Evolutionary conservation across 2,113 vertebrate genomes (phyloP).

Genomic region (Hylia prasina): DNA sequence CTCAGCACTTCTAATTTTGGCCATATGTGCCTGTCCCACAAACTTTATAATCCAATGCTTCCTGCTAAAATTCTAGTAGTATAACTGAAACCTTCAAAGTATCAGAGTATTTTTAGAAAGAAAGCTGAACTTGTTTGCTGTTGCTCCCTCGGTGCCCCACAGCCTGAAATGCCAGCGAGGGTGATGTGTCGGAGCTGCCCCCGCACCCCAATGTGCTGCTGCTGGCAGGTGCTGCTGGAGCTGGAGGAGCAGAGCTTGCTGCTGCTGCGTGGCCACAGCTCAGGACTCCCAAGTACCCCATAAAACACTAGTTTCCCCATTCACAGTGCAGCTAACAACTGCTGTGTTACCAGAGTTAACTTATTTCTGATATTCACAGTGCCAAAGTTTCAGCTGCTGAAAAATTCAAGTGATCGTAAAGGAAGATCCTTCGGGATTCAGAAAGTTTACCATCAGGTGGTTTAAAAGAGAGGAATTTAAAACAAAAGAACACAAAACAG

Average conservation of each 20-base stretch:
- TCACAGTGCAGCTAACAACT: neutral
- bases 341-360: neutral
- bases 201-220: neutral
- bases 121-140: neutral
- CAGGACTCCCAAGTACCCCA: neutral
- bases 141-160: neutral
- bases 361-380: neutral
- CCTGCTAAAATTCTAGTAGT: neutral
- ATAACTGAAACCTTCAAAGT: neutral
- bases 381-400: constrained; percentile 7
- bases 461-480: neutral
- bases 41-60: neutral
- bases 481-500: neutral
- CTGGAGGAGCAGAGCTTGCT: constrained; percentile 8
- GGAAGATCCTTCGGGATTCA: constrained; percentile 12
- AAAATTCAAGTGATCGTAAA: neutral
- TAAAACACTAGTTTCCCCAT: constrained; percentile 1
- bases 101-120: neutral
- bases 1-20: constrained; percentile 4
- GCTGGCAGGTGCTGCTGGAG: constrained; percentile 57
- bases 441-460: neutral
- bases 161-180: neutral
- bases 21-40: neutral
- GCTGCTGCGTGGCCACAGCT: neutral
- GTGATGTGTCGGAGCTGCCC: neutral